A percentile compares a stretch with the other conserved stretches of the same genome.
phyloP scores from a whole-genome alignment of 2,797 vertebrate species.

The Syngnathus acus region DNA sequence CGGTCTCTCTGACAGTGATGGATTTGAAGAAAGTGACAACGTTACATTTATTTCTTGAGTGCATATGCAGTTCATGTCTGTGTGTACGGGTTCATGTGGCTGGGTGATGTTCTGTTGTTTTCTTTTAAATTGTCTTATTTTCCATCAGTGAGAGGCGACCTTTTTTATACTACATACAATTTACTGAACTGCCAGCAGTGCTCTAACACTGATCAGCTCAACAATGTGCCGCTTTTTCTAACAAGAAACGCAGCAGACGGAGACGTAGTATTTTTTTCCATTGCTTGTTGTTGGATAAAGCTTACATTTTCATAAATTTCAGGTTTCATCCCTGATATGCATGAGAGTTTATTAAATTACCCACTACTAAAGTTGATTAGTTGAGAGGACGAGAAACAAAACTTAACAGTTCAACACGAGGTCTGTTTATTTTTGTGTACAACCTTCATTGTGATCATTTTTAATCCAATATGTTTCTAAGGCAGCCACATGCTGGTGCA shows the following conservation, averaged over 20 bases:
- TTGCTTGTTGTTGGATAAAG: constrained; percentile 31
- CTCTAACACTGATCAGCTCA: constrained; percentile 51
- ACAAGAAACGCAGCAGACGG: constrained; percentile 43
- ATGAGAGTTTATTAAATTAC: background rate
- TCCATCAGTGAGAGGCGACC: constrained; percentile 23
- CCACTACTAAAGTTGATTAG: background rate
- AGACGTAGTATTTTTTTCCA: constrained; percentile 45
- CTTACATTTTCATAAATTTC: constrained; percentile 17
- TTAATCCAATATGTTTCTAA: background rate
- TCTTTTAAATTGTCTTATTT: constrained; percentile 48
- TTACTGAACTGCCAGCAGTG: constrained; percentile 34
- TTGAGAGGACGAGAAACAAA: background rate
- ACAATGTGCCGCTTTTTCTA: constrained; percentile 29
- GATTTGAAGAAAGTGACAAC: constrained; percentile 69
- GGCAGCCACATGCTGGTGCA: background rate
- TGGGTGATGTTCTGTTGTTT: constrained; percentile 51
- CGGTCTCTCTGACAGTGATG: constrained; percentile 74
- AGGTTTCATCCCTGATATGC: background rate
- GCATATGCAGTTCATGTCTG: constrained; percentile 35
- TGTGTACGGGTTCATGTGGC: constrained; percentile 22
- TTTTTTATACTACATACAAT: constrained; percentile 54
- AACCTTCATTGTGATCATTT: background rate
- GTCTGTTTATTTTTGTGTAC: background rate
- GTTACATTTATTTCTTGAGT: constrained; percentile 55
- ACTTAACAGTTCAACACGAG: background rate